Percentiles rank a stretch among this genome's conserved stretches.
These are phyloP conservation scores for Drosophila paracracens DNA, from an alignment of 2,888 invertebrate species.

Conservation along the genomic window DNA sequence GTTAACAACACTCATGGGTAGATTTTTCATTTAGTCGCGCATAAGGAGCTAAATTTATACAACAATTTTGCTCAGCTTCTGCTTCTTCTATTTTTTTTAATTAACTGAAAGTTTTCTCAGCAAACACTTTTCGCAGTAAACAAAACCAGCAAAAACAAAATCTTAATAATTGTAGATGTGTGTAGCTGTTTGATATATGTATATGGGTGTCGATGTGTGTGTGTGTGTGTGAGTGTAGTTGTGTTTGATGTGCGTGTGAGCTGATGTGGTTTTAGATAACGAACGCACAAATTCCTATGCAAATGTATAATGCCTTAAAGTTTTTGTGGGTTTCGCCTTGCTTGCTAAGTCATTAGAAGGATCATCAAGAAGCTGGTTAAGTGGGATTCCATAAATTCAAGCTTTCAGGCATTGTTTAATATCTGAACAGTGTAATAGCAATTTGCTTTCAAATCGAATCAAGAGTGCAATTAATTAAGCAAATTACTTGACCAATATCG, in stretches of 20 bases:
- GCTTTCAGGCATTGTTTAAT: background rate
- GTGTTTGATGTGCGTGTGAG: slow-evolving; percentile 2
- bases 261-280: slow-evolving; percentile 34
- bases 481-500: slow-evolving; percentile 15
- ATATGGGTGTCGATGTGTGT: slow-evolving; percentile 20
- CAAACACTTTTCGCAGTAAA: slow-evolving; percentile 42
- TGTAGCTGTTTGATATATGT: slow-evolving; percentile 8
- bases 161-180: slow-evolving; percentile 46
- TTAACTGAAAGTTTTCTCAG: slow-evolving; percentile 65
- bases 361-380: slow-evolving; percentile 1
- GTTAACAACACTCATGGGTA: slow-evolving; percentile 80
- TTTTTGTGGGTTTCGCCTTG: slow-evolving; percentile 61
- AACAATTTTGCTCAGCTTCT: slow-evolving; percentile 53
- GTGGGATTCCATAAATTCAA: slow-evolving; percentile 19
- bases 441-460: slow-evolving; percentile 3
- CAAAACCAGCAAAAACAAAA: slow-evolving; percentile 25
- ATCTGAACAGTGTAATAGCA: background rate
- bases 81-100: slow-evolving; percentile 51
- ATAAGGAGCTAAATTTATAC: slow-evolving; percentile 70
- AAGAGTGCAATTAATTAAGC: slow-evolving; percentile 17
- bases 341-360: slow-evolving; percentile 40
- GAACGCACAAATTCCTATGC: slow-evolving; percentile 31
- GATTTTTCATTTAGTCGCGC: slow-evolving; percentile 76
- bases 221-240: slow-evolving; percentile 9
- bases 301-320: slow-evolving; percentile 60